phyloP scores from a whole-genome alignment of 2,113 vertebrate species.

The Scomber japonicus region DNA sequence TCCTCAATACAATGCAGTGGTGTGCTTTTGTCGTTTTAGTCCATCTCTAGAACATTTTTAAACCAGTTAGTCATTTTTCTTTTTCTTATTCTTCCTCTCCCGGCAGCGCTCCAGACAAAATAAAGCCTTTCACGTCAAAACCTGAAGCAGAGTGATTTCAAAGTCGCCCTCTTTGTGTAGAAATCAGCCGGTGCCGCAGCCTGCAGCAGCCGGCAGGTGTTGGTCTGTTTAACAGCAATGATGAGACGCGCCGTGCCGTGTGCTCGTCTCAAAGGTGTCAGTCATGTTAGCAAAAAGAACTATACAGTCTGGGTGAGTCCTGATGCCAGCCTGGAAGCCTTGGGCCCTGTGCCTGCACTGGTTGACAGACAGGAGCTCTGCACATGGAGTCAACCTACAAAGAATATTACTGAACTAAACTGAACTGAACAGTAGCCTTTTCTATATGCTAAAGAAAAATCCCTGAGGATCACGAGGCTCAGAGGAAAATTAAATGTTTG shows the following conservation, averaged over 20 bases:
- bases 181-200: constrained; percentile 38
- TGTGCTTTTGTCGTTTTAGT: neutral
- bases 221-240: constrained; percentile 32
- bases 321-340: constrained; percentile 28
- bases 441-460: neutral
- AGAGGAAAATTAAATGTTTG: neutral
- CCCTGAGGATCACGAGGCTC: neutral
- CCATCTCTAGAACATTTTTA: neutral
- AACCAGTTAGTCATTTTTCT: neutral
- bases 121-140: neutral
- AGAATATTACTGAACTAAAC: neutral
- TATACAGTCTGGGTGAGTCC: constrained; percentile 16
- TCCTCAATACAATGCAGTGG: neutral
- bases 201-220: constrained; percentile 41
- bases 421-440: neutral
- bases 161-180: constrained; percentile 23
- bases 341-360: constrained; percentile 13
- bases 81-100: neutral
- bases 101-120: constrained; percentile 1
- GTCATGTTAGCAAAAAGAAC: constrained; percentile 29
- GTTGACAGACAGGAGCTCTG: constrained; percentile 49
- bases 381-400: neutral
- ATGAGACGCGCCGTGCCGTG: constrained; percentile 5
- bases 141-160: constrained; percentile 22
- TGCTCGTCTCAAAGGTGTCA: constrained; percentile 42